A percentile compares a stretch with the other conserved stretches of the same genome.
These are phyloP conservation scores for Amiota minor DNA, from an alignment of 2,888 invertebrate species.

Conservation along the genomic window DNA sequence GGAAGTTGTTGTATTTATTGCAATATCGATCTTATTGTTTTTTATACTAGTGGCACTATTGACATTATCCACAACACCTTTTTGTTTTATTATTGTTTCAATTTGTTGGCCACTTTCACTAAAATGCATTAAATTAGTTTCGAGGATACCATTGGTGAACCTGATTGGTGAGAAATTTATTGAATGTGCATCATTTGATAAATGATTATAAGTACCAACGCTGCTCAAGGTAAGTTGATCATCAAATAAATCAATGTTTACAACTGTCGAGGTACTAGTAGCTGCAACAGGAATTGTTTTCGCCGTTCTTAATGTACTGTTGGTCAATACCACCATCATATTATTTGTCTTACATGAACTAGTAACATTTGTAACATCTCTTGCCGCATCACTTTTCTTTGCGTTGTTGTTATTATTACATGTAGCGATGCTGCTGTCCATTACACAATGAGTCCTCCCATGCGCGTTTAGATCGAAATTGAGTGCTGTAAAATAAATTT, in stretches of 20 bases:
- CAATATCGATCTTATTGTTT: background rate
- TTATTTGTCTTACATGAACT: background rate
- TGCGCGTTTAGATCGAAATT: constrained; percentile 39
- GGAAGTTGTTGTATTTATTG: background rate
- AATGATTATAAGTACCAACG: constrained; percentile 86
- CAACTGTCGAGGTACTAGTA: constrained; percentile 56
- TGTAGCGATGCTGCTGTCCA: constrained; percentile 49
- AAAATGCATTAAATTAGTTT: constrained; percentile 82
- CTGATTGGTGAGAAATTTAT: constrained; percentile 79
- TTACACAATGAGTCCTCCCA: constrained; percentile 42
- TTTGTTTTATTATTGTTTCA: constrained; percentile 3
- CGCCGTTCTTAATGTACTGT: background rate
- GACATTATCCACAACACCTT: constrained; percentile 21
- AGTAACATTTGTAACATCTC: no score
- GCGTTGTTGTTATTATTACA: constrained; percentile 51
- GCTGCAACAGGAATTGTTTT: background rate
- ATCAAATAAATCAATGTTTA: constrained; percentile 75
- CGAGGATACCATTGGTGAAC: constrained; percentile 74
- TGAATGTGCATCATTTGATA: constrained; percentile 83
- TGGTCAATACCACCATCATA: background rate
- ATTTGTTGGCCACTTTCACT: constrained; percentile 63
- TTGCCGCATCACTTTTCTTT: constrained; percentile 38
- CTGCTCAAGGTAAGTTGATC: constrained; percentile 89
- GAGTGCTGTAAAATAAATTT: constrained; percentile 38
- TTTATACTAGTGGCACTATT: constrained; percentile 25